Percentiles rank a stretch among this genome's conserved stretches.
Evolutionary conservation across 2,113 vertebrate species (phyloP).

Genomic region (Fukomys damarensis): DNA sequence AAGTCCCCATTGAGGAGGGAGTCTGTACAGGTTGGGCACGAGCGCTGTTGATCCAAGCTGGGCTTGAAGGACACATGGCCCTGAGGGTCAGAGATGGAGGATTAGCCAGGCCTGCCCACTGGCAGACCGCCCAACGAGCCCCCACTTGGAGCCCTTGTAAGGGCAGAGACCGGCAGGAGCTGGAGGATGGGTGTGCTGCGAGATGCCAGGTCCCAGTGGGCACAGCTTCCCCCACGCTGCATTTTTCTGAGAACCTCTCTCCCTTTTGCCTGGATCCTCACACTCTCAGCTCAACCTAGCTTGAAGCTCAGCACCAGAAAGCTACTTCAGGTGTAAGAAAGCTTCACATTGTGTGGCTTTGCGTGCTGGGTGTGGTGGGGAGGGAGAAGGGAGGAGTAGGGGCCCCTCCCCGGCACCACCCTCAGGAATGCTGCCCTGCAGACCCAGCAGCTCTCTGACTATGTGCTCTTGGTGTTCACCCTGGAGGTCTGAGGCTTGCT

Average conservation of each 20-base stretch:
- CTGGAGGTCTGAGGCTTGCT: not conserved
- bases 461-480: not conserved
- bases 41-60: conserved; percentile 87
- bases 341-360: not conserved
- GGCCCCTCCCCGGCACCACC: not conserved
- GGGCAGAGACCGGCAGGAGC: not conserved
- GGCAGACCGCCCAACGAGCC: not conserved
- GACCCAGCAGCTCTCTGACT: not conserved
- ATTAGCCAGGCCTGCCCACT: not conserved
- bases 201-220: too few species aligned
- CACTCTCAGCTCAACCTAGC: not conserved
- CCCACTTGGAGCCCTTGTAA: not conserved
- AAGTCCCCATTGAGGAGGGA: conserved; percentile 88
- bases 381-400: not conserved
- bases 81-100: conserved; percentile 74
- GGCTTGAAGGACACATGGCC: conserved; percentile 89
- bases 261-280: not conserved
- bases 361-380: not conserved
- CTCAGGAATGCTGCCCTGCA: not conserved
- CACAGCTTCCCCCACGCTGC: not conserved
- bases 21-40: conserved; percentile 84
- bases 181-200: not conserved
- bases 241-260: not conserved
- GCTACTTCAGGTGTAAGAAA: not conserved
- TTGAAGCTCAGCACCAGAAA: not conserved